Conservation (phyloP, 2,888 invertebrate genomes). For the Heliconius sara region DNA sequence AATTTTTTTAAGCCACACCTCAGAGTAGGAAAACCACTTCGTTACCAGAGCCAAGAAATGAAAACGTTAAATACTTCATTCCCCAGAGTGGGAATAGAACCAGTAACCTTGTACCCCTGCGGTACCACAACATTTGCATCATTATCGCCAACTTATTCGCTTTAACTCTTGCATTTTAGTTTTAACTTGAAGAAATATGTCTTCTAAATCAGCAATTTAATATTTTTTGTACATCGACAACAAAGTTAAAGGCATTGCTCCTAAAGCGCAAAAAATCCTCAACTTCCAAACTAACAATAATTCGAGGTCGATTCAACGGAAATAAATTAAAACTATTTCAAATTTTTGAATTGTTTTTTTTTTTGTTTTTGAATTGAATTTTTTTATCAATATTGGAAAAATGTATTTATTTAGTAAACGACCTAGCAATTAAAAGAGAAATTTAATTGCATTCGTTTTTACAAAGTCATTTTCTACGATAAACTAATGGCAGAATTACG, state of each 20-base stretch:
- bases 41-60: too few species aligned
- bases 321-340: neutral
- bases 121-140: neutral
- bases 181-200: neutral
- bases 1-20: too few species aligned
- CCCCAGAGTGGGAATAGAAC: neutral
- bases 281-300: neutral
- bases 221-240: neutral
- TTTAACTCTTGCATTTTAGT: neutral
- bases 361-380: too few species aligned
- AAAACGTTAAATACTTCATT: neutral
- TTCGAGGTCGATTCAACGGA: neutral
- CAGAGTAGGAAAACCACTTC: too few species aligned
- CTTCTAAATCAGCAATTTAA: neutral
- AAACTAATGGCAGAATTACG: neutral
- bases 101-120: neutral
- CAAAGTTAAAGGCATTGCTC: conserved; percentile 9
- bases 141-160: neutral
- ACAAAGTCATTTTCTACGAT: neutral
- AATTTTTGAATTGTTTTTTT: too few species aligned
- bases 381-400: neutral
- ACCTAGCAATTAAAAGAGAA: neutral
- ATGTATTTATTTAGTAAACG: conserved; percentile 7
- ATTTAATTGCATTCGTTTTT: neutral
- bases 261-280: neutral